phyloP scores from a whole-genome alignment of 30 jellyfish, hydroid and myxozoan species.

The Aurelia aurita complex sp. Pacific region DNA sequence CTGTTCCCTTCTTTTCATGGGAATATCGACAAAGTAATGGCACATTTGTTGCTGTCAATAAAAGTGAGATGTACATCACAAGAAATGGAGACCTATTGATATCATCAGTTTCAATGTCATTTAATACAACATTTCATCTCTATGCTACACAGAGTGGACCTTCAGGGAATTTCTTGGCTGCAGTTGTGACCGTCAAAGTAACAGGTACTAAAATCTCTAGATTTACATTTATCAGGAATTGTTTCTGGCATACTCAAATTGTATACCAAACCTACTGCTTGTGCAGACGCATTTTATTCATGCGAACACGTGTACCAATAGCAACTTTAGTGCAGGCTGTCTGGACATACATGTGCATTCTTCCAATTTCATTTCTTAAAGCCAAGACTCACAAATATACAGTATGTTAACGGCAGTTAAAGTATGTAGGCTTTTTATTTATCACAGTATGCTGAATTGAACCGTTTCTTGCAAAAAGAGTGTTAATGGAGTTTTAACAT shows the following conservation, averaged over 20 bases:
- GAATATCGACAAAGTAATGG: slow-evolving; percentile 15
- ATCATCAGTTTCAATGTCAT: slow-evolving; percentile 28
- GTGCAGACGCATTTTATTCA: too few species aligned
- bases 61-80: slow-evolving; percentile 3
- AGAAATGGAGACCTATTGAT: slow-evolving; percentile 43
- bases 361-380: too few species aligned
- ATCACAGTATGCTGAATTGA: too few species aligned
- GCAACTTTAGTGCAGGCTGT: too few species aligned
- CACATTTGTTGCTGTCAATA: neutral
- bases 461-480: neutral
- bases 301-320: too few species aligned
- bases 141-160: neutral
- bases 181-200: slow-evolving; percentile 21
- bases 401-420: too few species aligned
- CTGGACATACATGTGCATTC: too few species aligned
- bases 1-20: slow-evolving; percentile 42
- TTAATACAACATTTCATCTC: slow-evolving; percentile 16
- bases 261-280: too few species aligned
- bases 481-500: neutral
- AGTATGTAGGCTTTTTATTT: too few species aligned
- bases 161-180: neutral
- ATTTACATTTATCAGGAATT: neutral
- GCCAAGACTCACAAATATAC: too few species aligned
- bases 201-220: slow-evolving; percentile 18
- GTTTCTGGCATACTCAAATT: too few species aligned